A percentile compares a stretch with the other conserved stretches of the same genome.
These are phyloP conservation scores for Enoplosus armatus DNA, from an alignment of 2,797 vertebrate species.

Conservation along the genomic window DNA sequence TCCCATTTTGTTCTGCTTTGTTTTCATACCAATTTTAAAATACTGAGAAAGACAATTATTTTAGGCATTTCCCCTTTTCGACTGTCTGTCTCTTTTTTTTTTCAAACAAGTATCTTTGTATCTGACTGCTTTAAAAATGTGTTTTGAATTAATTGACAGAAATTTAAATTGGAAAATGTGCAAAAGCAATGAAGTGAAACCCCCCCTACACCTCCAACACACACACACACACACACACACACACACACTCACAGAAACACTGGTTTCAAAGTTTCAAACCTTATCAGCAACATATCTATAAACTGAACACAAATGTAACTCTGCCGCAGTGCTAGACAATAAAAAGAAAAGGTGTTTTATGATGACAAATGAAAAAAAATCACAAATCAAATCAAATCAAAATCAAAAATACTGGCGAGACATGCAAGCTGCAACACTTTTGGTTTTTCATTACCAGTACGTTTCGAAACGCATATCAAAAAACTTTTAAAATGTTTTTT, in stretches of 20 bases:
- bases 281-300: slow-evolving; percentile 19
- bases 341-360: slow-evolving; percentile 7
- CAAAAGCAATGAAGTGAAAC: slow-evolving; percentile 12
- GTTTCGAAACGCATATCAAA: slow-evolving; percentile 12
- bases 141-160: not conserved
- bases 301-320: slow-evolving; percentile 8
- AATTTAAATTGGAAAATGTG: slow-evolving; percentile 4
- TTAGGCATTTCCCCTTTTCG: slow-evolving; percentile 25
- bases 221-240: not conserved
- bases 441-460: not conserved
- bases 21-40: slow-evolving; percentile 19
- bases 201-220: not conserved
- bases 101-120: not conserved
- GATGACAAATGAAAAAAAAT: not conserved
- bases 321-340: not conserved
- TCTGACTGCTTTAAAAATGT: not conserved
- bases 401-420: not conserved
- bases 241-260: slow-evolving; percentile 7
- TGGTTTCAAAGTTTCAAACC: slow-evolving; percentile 31
- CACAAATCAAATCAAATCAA: too few species aligned
- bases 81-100: not conserved
- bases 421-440: not conserved
- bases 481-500: not conserved
- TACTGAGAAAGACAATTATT: not conserved
- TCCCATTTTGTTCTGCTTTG: slow-evolving; percentile 16